These are phyloP conservation scores for Octomys mimax DNA, from an alignment of 2,797 vertebrate species.

Conservation along the genomic window DNA sequence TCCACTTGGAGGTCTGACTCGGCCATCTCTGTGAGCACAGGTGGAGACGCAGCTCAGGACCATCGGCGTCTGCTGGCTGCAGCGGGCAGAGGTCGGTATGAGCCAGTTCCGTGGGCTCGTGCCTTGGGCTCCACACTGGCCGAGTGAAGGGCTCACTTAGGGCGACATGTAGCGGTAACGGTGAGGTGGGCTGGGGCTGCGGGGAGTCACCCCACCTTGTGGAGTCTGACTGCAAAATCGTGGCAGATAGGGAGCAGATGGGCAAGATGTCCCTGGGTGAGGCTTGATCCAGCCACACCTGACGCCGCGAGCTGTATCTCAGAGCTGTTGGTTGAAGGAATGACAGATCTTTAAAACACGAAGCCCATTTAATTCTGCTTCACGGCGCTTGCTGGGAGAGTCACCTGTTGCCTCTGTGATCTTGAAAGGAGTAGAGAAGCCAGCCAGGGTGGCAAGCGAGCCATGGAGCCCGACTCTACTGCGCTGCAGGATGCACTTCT, in stretches of 20 bases:
- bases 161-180: background rate
- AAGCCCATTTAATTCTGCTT: background rate
- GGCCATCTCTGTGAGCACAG: background rate
- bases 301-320: background rate
- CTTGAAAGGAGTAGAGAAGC: background rate
- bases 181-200: too few relatives aligned
- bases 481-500: background rate
- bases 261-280: fast-evolving
- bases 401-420: background rate
- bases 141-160: background rate
- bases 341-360: background rate
- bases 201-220: fast-evolving
- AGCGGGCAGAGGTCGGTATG: background rate
- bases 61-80: background rate
- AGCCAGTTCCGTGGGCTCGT: background rate
- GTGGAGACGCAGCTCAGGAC: fast-evolving
- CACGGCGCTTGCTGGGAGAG: background rate
- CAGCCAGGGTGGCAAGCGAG: fast-evolving
- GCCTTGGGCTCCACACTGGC: background rate
- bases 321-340: background rate
- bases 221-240: background rate
- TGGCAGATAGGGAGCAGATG: background rate
- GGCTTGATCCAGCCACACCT: slow-evolving; percentile 25
- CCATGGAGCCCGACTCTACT: fast-evolving
- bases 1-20: background rate